phyloP scores from a whole-genome alignment of 1,140 invertebrate genomes.

The Oncopeltus fasciatus region DNA sequence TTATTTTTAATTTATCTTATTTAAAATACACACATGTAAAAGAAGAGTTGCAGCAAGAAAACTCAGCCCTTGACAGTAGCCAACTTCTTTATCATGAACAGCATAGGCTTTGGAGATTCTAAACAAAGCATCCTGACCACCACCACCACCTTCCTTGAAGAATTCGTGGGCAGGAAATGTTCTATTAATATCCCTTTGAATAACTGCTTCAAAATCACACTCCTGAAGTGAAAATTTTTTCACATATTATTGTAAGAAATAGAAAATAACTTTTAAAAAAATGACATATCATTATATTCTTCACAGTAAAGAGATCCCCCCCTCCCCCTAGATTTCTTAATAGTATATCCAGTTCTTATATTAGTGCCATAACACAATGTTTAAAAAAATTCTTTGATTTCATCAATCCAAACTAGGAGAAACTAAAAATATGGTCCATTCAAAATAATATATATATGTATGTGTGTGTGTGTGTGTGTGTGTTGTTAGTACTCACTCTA shows the following conservation, averaged over 20 bases:
- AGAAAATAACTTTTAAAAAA: too few species aligned
- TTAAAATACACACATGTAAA: slow-evolving; percentile 61
- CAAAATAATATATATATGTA: too few species aligned
- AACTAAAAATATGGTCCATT: too few species aligned
- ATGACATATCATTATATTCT: not conserved
- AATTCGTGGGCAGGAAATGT: slow-evolving; percentile 98
- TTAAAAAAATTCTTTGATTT: too few species aligned
- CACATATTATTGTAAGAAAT: too few species aligned
- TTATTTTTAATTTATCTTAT: not conserved
- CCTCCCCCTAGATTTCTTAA: too few species aligned
- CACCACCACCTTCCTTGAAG: slow-evolving; percentile 82
- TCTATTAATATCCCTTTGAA: slow-evolving; percentile 87
- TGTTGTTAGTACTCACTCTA: too few species aligned
- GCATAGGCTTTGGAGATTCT: slow-evolving; percentile 95
- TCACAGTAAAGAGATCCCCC: not conserved
- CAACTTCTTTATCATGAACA: slow-evolving; percentile 91
- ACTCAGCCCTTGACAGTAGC: slow-evolving; percentile 96
- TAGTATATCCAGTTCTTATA: too few species aligned
- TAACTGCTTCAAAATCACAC: slow-evolving; percentile 78
- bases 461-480: too few species aligned
- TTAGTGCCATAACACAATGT: too few species aligned
- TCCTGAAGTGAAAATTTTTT: too few species aligned
- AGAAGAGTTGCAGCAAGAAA: slow-evolving; percentile 90
- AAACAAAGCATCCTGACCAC: slow-evolving; percentile 88
- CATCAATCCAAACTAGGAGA: too few species aligned